Evolutionary conservation across 2,113 vertebrate genomes (phyloP).

Genomic region (Anoura caudifer): DNA sequence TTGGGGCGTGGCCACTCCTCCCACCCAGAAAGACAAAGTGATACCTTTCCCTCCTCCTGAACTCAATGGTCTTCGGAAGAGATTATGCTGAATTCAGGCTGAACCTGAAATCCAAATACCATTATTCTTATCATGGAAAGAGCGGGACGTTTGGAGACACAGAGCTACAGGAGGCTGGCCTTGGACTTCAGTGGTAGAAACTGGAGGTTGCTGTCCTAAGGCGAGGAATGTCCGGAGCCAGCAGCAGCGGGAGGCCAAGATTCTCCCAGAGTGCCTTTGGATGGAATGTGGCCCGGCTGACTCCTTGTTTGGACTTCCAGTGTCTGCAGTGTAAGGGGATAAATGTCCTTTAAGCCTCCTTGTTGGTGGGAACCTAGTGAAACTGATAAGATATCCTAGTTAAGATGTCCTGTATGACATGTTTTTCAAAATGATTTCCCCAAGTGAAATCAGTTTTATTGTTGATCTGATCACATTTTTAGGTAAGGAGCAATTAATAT

Average conservation of each 20-base stretch:
- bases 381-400: not conserved
- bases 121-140: not conserved
- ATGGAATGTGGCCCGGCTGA: not conserved
- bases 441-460: not conserved
- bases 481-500: not conserved
- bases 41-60: too few relatives aligned
- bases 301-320: not conserved
- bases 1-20: too few relatives aligned
- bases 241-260: not conserved
- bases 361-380: not conserved
- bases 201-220: not conserved
- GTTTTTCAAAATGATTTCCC: not conserved
- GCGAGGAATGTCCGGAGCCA: not conserved
- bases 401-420: not conserved
- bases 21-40: too few relatives aligned
- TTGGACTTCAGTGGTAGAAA: rapidly evolving
- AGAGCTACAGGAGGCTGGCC: not conserved
- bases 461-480: not conserved
- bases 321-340: not conserved
- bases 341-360: not conserved
- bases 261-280: not conserved
- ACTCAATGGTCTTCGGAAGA: not conserved
- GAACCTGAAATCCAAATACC: not conserved
- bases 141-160: not conserved
- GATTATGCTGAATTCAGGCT: not conserved